Evolutionary conservation across 2,888 invertebrate genomes (phyloP).

Genomic region (Anaspis maculata): DNA sequence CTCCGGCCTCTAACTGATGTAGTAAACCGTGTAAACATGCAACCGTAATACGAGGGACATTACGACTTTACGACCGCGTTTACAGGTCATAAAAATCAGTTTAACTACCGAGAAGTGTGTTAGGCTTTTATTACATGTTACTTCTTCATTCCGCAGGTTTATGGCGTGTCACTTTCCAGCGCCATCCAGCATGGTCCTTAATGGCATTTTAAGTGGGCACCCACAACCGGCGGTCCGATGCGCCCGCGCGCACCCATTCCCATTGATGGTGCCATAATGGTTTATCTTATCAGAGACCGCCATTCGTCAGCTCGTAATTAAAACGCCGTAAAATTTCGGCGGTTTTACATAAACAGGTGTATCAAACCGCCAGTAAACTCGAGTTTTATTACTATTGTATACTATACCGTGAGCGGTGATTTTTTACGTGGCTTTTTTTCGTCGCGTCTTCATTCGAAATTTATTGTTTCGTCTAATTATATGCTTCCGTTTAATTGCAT

Average conservation of each 20-base stretch:
- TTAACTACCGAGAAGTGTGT: conserved; percentile 43
- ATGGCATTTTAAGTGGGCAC: conserved; percentile 38
- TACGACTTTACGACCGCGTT: conserved; percentile 44
- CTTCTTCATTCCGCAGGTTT: conserved; percentile 39
- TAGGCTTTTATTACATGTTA: conserved; percentile 41
- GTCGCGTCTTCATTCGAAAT: no score
- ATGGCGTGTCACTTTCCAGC: conserved; percentile 33
- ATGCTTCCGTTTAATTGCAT: no score
- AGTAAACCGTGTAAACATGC: conserved; percentile 40
- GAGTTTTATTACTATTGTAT: conserved; percentile 13
- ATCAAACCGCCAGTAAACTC: no score
- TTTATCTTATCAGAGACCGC: conserved; percentile 12
- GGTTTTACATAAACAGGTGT: conserved; percentile 12
- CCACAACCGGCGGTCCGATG: no score
- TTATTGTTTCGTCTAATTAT: no score
- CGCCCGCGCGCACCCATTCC: no score
- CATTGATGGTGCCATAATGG: conserved; percentile 13
- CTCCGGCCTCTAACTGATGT: conserved; percentile 35
- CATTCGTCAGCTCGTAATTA: conserved; percentile 13
- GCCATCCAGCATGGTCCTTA: conserved; percentile 29
- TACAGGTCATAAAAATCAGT: conserved; percentile 46
- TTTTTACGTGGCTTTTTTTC: no score
- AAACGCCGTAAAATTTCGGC: conserved; percentile 11
- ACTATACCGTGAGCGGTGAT: no score
- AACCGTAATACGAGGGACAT: conserved; percentile 42